A percentile compares a stretch with the other conserved stretches of the same genome.
These are phyloP conservation scores for Lophotriccus pileatus DNA, from an alignment of 2,797 vertebrate genomes.

Conservation along the genomic window DNA sequence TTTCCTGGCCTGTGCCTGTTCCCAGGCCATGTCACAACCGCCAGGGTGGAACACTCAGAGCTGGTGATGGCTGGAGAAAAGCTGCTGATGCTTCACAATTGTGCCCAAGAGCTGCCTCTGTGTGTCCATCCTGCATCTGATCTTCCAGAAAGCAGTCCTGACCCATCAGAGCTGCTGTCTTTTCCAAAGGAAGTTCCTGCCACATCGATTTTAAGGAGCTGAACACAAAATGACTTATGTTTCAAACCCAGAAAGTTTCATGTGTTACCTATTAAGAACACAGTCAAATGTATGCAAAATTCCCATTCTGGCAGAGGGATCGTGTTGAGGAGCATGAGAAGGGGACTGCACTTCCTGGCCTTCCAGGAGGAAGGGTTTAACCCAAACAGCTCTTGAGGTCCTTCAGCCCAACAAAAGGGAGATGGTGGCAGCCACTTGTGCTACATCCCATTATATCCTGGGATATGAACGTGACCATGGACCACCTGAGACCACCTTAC, in stretches of 20 bases:
- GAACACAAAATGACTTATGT: background rate
- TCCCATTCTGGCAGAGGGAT: background rate
- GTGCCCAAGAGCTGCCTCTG: background rate
- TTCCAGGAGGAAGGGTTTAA: background rate
- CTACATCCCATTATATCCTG: too few relatives aligned
- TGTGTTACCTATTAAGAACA: background rate
- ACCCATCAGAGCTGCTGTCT: slow-evolving; percentile 43
- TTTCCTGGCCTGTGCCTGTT: background rate
- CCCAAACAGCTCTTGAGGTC: background rate
- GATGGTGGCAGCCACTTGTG: background rate
- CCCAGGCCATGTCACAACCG: background rate
- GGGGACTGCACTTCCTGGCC: background rate
- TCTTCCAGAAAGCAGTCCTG: slow-evolving; percentile 3
- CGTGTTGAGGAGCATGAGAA: background rate
- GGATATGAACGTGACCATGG: background rate
- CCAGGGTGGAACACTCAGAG: background rate
- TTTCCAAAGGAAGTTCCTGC: slow-evolving; percentile 23
- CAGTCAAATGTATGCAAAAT: background rate
- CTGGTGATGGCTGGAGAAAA: slow-evolving; percentile 6
- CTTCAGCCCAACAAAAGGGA: background rate
- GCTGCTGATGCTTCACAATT: slow-evolving; percentile 42
- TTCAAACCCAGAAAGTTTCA: background rate
- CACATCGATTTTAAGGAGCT: slow-evolving; percentile 33
- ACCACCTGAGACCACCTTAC: background rate
- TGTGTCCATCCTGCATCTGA: background rate